Evolutionary conservation across 2,113 vertebrate genomes (phyloP), one percentile per base, ranked within the genome.

Genomic region (Albula glossodonta): DNA sequence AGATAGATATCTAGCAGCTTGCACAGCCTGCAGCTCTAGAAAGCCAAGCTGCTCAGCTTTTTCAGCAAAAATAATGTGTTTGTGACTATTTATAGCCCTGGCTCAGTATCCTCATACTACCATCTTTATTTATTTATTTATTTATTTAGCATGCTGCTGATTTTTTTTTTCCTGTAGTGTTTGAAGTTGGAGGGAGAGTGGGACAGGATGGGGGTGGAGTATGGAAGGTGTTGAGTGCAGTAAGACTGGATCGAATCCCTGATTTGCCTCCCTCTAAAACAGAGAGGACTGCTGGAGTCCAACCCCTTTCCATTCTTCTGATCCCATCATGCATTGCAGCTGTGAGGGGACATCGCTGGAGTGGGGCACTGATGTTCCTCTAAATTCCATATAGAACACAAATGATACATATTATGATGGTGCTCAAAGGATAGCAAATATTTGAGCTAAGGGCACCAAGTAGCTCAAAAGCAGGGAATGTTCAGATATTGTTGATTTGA

Each of bases 21-120:
- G 70, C 31, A n/a, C 70, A 25, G 70, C 70, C 70, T 31, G n/a
- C n/a, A n/a, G n/a, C 22, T 74, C 70, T 25, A 11, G 2, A 25
- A n/a, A 74, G 70, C 70, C 70, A 31, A 74, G 70, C 70, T 74
- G 70, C 70, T 74, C 70, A 74, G 70, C n/a, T 74, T n/a, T n/a
- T 74, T 66, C 19, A 7, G 17, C 19, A 3, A 66, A 66, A 66
- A 5, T 66, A 22, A 66, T 22, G 60, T 66, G 60, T 66, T 74
- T 6, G n/a, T 74, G n/a, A 31, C 70, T 74, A 74, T 74, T 74
- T 31, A 74, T 74, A 74, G 70, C n/a, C 70, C 70, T 74, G 70
- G 70, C 22, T 74, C 22, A 74, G 70, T 74, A 74, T 74, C n/a
- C 70, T 74, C 70, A 31, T 74, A 10, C 70, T 74, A 10, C 70